Evolutionary conservation across 2,113 vertebrate genomes (phyloP), one percentile per base, ranked within the genome.

Genomic region (Pangasianodon hypophthalmus): DNA sequence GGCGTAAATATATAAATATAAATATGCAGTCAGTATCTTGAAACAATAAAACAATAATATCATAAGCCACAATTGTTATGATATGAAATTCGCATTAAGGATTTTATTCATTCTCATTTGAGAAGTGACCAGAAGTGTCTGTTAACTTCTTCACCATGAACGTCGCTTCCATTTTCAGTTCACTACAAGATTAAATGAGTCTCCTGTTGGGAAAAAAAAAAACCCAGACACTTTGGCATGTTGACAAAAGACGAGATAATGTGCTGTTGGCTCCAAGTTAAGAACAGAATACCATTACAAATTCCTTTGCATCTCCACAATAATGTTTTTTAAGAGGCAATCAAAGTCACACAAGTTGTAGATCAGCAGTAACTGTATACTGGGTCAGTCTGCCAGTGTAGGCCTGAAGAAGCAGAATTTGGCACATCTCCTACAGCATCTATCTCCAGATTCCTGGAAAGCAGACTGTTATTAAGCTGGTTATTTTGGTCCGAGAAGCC

Each of bases 401-500:
- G 69, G 37, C 56, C 6, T 26, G 37, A 56, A 73, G 37, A 60
- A 54, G 6, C 37, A 32, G 58, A 37, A 64, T 52, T 90, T 87
- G 80, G 87, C 84, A 60, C 21, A 77, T 41, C 82, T 54, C 71
- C 88, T 41, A 75, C 41, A 64, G 56, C 67, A 46, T 79, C 62
- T 83, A 84, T 91, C 69, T 91, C 88, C 91, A 89, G 90, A 92
- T 89, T 88, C 88, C 92, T 92, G 91, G 60, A 92, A 93, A 92
- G 62, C 54, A 3, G 85, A 41, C 93, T 92, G 94, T 94, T 95
- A 94, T 94, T 93, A 94, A 90, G 91, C 67, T 50, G 86, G 92
- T 92, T 96, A 95, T 95, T 96, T 96, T 94, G 90, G 95, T 94
- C 90, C 11, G n/a, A 9, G 58, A 91, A 91, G 92, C 92, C 92